phyloP scores from a whole-genome alignment of 2,888 invertebrate species.

The Ferdinandea cuprea region DNA sequence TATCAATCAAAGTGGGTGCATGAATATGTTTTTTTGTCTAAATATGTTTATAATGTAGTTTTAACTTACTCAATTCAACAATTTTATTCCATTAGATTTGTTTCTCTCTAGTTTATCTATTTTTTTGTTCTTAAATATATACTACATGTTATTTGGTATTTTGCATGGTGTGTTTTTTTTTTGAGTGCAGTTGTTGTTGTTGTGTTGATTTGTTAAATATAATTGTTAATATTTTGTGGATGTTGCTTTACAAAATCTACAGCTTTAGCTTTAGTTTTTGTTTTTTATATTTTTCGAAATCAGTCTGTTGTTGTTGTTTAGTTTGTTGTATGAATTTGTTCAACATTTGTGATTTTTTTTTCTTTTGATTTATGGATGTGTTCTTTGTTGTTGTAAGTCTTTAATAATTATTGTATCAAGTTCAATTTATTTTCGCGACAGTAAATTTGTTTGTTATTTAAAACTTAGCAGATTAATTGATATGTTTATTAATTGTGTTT shows the following conservation, averaged over 20 bases:
- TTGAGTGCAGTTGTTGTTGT: conserved; percentile 36
- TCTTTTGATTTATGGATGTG: conserved; percentile 31
- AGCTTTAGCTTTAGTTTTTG: conserved; percentile 52
- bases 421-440: conserved; percentile 15
- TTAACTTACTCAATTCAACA: conserved; percentile 24
- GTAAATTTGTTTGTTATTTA: conserved; percentile 4
- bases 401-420: conserved; percentile 67
- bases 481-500: conserved; percentile 45
- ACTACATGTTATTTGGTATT: conserved; percentile 55
- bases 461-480: conserved; percentile 33
- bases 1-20: conserved; percentile 32
- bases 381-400: conserved; percentile 50
- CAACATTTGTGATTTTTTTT: conserved; percentile 31
- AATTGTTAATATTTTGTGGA: conserved; percentile 34
- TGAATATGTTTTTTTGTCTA: conserved; percentile 11
- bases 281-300: conserved; percentile 51
- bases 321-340: conserved; percentile 27
- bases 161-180: conserved; percentile 51
- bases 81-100: conserved; percentile 9
- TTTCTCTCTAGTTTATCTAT: too few relatives aligned
- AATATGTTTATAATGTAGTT: conserved; percentile 9
- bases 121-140: conserved; percentile 6
- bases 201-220: conserved; percentile 14
- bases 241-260: conserved; percentile 73
- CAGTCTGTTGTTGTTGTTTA: conserved; percentile 68